Evolutionary conservation across 2,797 vertebrate species (phyloP).

Genomic region (Danionella dracula): DNA sequence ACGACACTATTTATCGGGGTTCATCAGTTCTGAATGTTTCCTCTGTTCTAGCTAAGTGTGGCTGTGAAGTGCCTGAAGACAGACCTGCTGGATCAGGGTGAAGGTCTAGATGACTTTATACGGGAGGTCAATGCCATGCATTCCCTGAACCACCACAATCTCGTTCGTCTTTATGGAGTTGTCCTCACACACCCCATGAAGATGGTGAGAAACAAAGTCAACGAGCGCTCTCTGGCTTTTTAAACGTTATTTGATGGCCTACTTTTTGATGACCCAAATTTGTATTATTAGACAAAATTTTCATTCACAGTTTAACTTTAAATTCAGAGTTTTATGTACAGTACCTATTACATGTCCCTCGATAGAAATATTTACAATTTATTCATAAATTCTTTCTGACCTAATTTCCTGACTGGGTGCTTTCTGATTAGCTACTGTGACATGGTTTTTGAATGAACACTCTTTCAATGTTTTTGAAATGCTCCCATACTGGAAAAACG

Average conservation of each 20-base stretch:
- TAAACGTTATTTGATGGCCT: not conserved
- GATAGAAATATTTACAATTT: too few species aligned
- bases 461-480: too few species aligned
- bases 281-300: too few species aligned
- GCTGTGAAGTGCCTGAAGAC: slow-evolving; percentile 97
- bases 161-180: slow-evolving; percentile 90
- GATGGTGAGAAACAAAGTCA: slow-evolving; percentile 79
- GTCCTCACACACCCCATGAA: slow-evolving; percentile 98
- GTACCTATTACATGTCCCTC: too few species aligned
- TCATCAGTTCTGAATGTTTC: not conserved
- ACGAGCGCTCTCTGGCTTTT: not conserved
- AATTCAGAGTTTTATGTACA: too few species aligned
- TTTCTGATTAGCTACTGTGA: too few species aligned
- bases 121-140: slow-evolving; percentile 98
- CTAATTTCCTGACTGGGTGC: too few species aligned
- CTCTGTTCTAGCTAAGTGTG: slow-evolving; percentile 76
- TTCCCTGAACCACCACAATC: slow-evolving; percentile 90
- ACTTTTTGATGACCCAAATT: not conserved
- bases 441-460: too few species aligned
- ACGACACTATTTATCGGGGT: not conserved
- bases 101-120: slow-evolving; percentile 93
- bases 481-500: too few species aligned
- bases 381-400: too few species aligned
- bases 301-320: too few species aligned
- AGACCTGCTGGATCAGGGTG: slow-evolving; percentile 83